Conservation (phyloP, 2,797 vertebrate species). For the Poecile montanus region DNA sequence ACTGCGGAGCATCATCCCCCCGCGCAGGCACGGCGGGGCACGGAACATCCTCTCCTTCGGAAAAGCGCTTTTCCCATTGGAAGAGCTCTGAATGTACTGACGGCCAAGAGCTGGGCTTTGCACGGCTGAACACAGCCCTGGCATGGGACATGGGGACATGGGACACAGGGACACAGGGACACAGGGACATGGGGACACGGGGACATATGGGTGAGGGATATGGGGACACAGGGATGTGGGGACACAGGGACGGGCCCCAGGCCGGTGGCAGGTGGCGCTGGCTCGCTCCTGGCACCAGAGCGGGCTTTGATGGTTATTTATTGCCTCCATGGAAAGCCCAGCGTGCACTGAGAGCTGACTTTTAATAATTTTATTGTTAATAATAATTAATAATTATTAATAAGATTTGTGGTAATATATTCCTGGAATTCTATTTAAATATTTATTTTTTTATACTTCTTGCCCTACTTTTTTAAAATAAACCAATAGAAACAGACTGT, state of each 20-base stretch:
- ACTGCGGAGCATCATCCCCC: neutral
- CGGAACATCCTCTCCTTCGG: fast-evolving
- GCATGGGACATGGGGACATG: fast-evolving
- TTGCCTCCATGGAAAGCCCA: neutral
- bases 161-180: fast-evolving
- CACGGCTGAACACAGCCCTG: fast-evolving
- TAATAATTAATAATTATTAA: slow-evolving; percentile 36
- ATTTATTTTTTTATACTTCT: slow-evolving; percentile 69
- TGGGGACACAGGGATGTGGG: neutral
- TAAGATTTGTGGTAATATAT: slow-evolving; percentile 53
- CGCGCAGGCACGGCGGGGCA: neutral
- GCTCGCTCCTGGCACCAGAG: slow-evolving; percentile 39
- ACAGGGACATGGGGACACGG: fast-evolving
- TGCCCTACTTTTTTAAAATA: slow-evolving; percentile 16
- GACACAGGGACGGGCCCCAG: neutral
- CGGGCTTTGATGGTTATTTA: slow-evolving; percentile 12
- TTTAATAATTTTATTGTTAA: slow-evolving; percentile 18
- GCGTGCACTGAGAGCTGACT: neutral
- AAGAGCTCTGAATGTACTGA: neutral
- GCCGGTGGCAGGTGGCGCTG: slow-evolving; percentile 31
- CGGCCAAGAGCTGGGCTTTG: neutral
- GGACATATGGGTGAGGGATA: neutral
- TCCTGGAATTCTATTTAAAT: slow-evolving; percentile 37
- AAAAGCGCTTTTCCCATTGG: neutral
- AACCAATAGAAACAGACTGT: neutral